Base-by-base conservation (phyloP, 2,113 vertebrate species). In the Bagarius yarrelli region DNA sequence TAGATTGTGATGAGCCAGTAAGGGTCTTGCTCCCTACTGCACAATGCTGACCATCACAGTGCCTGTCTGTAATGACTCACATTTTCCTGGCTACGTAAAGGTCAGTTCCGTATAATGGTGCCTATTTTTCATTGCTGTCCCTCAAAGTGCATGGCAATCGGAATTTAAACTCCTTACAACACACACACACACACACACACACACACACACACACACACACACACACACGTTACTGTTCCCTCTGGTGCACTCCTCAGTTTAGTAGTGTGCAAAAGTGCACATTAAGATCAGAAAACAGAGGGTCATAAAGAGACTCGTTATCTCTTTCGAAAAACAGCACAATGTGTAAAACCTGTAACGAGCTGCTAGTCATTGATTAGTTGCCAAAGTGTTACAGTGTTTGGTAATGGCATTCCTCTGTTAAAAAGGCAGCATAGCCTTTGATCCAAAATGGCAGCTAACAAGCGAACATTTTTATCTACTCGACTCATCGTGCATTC, bases 331-430 rank as follows among this genome's bases (percentile, higher is more conserved):
- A 78, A 85, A 75, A 23, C 30, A 25, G 78, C 30, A 61, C 63
- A 83, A 78, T 81, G 63, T 78, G 73, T 64, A 81, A 63, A 59
- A 73, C 79, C 78, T 71, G 36, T 81, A 83, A 85, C 59, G 69
- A 81, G 81, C 84, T 59, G 76, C 76, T 81, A 72, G 79, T 66
- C 80, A 86, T 83, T 83, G 82, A 86, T 83, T 81, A 83, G 70
- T 72, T 86, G 82, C 79, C 79, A 83, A 83, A 78, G 80, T 79
- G 69, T 78, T 74, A 83, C 74, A 83, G 76, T 56, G 81, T 76
- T 83, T 52, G 70, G 78, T 78, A 83, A 81, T 66, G 64, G 81
- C 14, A 56, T 76, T 83, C 8, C 44, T 81, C 32, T 25, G 61
- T 79, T 83, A 83, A 86, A 75, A 70, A 44, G 61, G 70, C 80